Base-by-base conservation (phyloP, 1,140 invertebrate genomes). In the Limonius californicus region DNA sequence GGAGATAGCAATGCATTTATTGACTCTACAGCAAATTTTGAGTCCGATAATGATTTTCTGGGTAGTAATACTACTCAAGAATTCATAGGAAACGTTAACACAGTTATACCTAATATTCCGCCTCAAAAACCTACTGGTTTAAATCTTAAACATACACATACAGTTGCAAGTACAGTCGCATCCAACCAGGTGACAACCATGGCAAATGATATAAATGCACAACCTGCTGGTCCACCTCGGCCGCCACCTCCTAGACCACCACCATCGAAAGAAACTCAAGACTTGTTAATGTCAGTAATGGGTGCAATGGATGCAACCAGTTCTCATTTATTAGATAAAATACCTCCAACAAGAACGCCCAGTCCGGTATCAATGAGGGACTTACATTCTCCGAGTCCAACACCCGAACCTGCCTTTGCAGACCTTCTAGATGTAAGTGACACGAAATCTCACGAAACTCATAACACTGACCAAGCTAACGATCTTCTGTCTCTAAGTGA, bases 271-370 rank as follows among this genome's bases (percentile, higher is more conserved):
- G 87, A 90, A 72, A 94, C 91, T 0, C 89, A 94, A 81, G 89
- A 94, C 72, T 79, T 95, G 1, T 88, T 94, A 19, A 81, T 90
- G 50, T 90, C 88, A 11, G 91, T 95, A 0, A 93, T 92, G 18
- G 91, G 89, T 3, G 90, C 90, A 43, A 87, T 95, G 88, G 90
- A 94, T 72, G 89, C 91, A 20, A 91, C 90, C 0, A 93, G 90
- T 57, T 89, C 89, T 15, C 87, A 91, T 74, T 78, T 95, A 47
- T 72, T 94, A 35, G 89, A 92, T 64, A 85, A 91, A 45, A 83
- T 94, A 43, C 88, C 90, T 63, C 88, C 87, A 7, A 92, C 90
- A 0, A 82, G 89, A 62, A 90, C 89, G 0, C 90, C 90, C 0
- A 91, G 89, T 75, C 90, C 90, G 0, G 89, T 91, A 0, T 85